A percentile compares a stretch with the other conserved stretches of the same genome.
These are phyloP conservation scores for Troglohyphantes excavatus DNA, from an alignment of 2,888 invertebrate species.

Conservation along the genomic window DNA sequence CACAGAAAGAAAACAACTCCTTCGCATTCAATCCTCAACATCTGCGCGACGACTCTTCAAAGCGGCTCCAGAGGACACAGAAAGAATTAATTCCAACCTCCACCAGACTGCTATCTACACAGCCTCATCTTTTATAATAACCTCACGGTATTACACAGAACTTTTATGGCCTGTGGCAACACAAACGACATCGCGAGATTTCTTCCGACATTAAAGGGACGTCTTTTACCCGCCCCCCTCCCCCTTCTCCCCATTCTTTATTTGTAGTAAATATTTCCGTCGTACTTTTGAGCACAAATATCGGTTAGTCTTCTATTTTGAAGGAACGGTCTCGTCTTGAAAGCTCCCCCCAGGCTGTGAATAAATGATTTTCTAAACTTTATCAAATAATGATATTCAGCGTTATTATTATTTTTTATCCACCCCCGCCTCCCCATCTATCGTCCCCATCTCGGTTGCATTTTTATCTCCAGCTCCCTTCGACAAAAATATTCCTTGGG, in stretches of 20 bases:
- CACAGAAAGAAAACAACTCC: background rate
- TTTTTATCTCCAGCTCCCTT: constrained; percentile 30
- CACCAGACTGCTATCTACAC: background rate
- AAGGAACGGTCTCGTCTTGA: background rate
- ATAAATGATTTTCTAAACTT: constrained; percentile 61
- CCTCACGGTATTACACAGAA: constrained; percentile 24
- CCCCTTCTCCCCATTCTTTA: constrained; percentile 23
- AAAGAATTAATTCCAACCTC: constrained; percentile 32
- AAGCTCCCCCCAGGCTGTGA: constrained; percentile 37
- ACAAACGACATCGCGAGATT: background rate
- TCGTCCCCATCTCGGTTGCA: background rate
- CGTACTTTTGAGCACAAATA: constrained; percentile 41
- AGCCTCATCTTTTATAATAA: constrained; percentile 38
- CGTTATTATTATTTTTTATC: background rate
- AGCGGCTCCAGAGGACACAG: background rate
- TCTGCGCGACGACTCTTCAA: constrained; percentile 31
- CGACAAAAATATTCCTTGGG: constrained; percentile 19
- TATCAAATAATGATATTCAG: constrained; percentile 66
- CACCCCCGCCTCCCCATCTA: too few species aligned
- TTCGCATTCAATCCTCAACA: constrained; percentile 27
- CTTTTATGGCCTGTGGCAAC: constrained; percentile 26
- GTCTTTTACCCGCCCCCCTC: background rate
- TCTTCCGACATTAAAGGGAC: constrained; percentile 52
- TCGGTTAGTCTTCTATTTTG: constrained; percentile 40
- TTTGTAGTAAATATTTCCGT: constrained; percentile 61